Base-by-base conservation (phyloP, 2,797 vertebrate genomes). In the Thamnophis elegans region DNA sequence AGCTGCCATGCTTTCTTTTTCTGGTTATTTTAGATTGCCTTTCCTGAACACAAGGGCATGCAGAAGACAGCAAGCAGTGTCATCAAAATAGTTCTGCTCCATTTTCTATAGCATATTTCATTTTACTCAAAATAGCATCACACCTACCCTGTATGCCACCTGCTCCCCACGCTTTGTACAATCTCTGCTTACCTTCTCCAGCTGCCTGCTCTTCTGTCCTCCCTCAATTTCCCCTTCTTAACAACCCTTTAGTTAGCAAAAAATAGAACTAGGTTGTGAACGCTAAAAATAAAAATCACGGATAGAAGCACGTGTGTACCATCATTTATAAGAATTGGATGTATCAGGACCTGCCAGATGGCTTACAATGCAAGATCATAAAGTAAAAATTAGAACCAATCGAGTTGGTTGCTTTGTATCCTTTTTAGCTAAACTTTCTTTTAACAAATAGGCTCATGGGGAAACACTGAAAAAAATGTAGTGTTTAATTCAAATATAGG, bases 351-450 rank as follows among this genome's bases (percentile, higher is more conserved):
- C 94, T 93, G 92, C 88, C 93, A 94, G 92, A 78, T 53, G 7
- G 92, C 9, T 87, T 87, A 32, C 32, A 82, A 82, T 82, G 25
- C 56, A 11, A 26, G 3, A 53, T 88, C 94, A 94, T 91, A 5
- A 87, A 92, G 95, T 85, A 1, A 95, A 95, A 96, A 93, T 59
- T 94, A 94, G 68, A 94, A 92, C 91, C n/a, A 4, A 91, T 12
- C 5, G 20, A 26, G 85, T 25, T 28, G 58, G 36, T 51, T 53
- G 12, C 53, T 82, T 47, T 88, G 2, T 47, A 85, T 94, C 16
- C 7, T 55, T 59, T 85, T 90, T 9, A 18, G 18, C 59, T 86
- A 60, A 85, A 16, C 12, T 26, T 53, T 54, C 16, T 58, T 68
- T 55, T 28, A 42, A 82, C 47, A 25, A 47, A 87, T 55, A 89